Evolutionary conservation across 1,140 invertebrate genomes (phyloP), one percentile per base, ranked within the genome.

Genomic region (Sminthurides bifidus): DNA sequence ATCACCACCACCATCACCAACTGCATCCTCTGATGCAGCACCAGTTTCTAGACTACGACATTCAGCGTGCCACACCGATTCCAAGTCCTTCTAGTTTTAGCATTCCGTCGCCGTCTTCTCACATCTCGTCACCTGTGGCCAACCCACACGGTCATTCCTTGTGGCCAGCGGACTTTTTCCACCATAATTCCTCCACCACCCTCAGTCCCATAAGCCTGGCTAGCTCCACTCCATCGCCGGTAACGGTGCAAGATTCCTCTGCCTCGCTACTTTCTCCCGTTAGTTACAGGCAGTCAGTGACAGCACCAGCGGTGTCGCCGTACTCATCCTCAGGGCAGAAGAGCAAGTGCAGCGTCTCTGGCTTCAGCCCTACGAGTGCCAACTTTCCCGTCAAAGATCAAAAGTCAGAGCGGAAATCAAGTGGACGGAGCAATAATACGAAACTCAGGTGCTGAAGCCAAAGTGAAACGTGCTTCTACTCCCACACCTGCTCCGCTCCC

Each of bases 151-250:
- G 33, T 35, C 29, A 33, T 51, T 24, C 45, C 3, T 19, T 45
- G 23, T 59, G 58, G 58, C 40, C 53, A 21, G 17, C 58, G 12
- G 58, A 59, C 24, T 38, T 59, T n/a, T 55, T 55, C 31, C 58
- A 59, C 41, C 58, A 54, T 14, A 30, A 53, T 37, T 48, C 59
- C 19, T 24, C 45, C 38, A 41, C 59, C 5, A 49, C 63, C 27
- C 30, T 65, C 10, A 59, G 56, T 41, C 63, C 63, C 27, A 59
- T 58, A 37, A 57, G 54, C 33, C 43, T 65, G 24, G 54, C 59
- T 29, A 59, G 57, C 45, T 61, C 63, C 26, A 61, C 63, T 37
- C 63, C 63, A 24, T 65, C 63, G 26, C 63, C 63, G 27, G 58
- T 65, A 17, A 59, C 59, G 6, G 57, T 61, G 14, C 58, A 60